Evolutionary conservation across 2,113 vertebrate species (phyloP).

Genomic region (Motacilla alba): DNA sequence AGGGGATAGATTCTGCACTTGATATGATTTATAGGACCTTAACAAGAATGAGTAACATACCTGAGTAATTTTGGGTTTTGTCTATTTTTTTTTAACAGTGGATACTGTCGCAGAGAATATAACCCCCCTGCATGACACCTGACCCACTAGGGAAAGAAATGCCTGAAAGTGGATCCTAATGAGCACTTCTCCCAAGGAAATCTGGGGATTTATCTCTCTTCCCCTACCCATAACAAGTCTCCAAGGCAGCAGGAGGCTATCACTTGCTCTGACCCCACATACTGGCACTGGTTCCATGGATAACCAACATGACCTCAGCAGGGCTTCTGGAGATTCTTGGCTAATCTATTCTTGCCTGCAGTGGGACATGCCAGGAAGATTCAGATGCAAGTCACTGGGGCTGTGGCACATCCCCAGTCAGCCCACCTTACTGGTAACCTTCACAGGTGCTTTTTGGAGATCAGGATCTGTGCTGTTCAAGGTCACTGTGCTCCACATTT

Average conservation of each 20-base stretch:
- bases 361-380: background rate
- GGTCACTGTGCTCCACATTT: background rate
- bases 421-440: background rate
- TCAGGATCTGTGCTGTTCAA: background rate
- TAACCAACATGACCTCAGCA: rapidly evolving
- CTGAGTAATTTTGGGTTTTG: background rate
- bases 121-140: background rate
- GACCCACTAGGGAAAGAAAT: background rate
- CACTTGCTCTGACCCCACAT: background rate
- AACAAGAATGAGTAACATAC: background rate
- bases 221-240: background rate
- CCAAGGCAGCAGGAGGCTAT: background rate
- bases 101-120: background rate
- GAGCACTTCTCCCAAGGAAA: background rate
- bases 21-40: background rate
- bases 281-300: background rate
- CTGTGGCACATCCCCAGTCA: background rate
- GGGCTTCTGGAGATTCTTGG: background rate
- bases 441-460: background rate
- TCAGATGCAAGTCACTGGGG: background rate
- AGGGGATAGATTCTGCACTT: background rate
- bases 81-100: background rate
- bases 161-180: background rate
- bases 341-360: background rate
- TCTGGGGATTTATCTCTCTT: background rate